These are phyloP conservation scores for Neofelis nebulosa DNA, from an alignment of 2,113 vertebrate genomes.

Conservation along the genomic window DNA sequence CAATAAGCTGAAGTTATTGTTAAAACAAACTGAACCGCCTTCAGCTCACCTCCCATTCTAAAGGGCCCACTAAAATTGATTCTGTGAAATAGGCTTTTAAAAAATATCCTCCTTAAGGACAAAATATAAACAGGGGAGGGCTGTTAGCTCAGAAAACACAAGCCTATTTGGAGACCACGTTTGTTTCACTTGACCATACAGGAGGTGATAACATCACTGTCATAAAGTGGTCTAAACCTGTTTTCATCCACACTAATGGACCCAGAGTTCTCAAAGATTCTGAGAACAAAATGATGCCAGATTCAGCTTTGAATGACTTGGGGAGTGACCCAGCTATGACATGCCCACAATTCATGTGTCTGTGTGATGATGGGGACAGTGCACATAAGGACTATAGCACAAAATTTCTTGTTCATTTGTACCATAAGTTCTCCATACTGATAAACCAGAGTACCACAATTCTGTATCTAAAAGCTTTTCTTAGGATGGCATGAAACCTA, in stretches of 20 bases:
- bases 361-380: background rate
- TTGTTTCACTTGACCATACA: background rate
- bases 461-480: background rate
- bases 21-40: conserved; percentile 71
- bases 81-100: conserved; percentile 67
- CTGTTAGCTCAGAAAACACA: conserved; percentile 42
- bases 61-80: conserved; percentile 68
- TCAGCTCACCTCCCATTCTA: conserved; percentile 49
- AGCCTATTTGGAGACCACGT: background rate
- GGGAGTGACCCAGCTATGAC: background rate
- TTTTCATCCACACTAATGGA: background rate
- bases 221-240: background rate
- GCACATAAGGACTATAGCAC: background rate
- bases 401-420: background rate
- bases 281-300: background rate
- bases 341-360: background rate
- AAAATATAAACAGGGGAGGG: conserved; percentile 58
- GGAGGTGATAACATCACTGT: background rate
- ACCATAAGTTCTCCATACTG: background rate
- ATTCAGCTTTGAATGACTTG: background rate
- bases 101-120: conserved; percentile 61
- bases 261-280: background rate
- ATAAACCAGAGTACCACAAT: background rate
- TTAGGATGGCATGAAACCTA: background rate
- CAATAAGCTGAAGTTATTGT: conserved; percentile 69